Evolutionary conservation across 2,113 vertebrate genomes (phyloP).

Genomic region (Platichthys stellatus): DNA sequence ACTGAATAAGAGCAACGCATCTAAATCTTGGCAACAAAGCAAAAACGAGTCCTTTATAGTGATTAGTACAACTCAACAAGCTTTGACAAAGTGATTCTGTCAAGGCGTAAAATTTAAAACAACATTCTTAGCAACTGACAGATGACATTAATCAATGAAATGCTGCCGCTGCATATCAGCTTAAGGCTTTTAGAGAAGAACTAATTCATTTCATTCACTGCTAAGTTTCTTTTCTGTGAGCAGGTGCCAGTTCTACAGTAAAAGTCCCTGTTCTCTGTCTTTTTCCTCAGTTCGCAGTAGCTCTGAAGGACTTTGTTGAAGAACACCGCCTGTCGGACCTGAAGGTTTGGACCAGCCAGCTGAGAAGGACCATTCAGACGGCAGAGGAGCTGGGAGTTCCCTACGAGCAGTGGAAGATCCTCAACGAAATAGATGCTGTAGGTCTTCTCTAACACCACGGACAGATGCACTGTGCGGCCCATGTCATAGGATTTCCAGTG

Average conservation of each 20-base stretch:
- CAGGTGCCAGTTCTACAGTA: no score
- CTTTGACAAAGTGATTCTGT: no score
- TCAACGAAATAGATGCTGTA: constrained; percentile 96
- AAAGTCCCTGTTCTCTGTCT: not conserved
- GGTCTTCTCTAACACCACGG: constrained; percentile 47
- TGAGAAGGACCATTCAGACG: constrained; percentile 95
- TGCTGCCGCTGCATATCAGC: not conserved
- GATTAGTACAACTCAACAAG: no score
- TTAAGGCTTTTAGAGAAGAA: not conserved
- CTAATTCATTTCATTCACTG: not conserved
- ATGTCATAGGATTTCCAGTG: not conserved
- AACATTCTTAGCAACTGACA: no score
- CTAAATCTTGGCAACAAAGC: no score
- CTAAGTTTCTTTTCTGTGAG: no score
- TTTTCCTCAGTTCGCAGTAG: constrained; percentile 84
- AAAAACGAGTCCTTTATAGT: no score
- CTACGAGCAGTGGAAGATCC: constrained; percentile 98
- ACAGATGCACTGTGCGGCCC: not conserved
- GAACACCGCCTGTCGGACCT: constrained; percentile 90
- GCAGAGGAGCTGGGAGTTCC: constrained; percentile 91
- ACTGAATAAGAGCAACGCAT: no score
- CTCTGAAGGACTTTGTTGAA: constrained; percentile 86
- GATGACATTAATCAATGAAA: not conserved
- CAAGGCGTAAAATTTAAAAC: no score
- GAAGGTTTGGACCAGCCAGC: constrained; percentile 98